These are phyloP conservation scores for Helleia helle DNA, from an alignment of 2,888 invertebrate species.

Conservation along the genomic window DNA sequence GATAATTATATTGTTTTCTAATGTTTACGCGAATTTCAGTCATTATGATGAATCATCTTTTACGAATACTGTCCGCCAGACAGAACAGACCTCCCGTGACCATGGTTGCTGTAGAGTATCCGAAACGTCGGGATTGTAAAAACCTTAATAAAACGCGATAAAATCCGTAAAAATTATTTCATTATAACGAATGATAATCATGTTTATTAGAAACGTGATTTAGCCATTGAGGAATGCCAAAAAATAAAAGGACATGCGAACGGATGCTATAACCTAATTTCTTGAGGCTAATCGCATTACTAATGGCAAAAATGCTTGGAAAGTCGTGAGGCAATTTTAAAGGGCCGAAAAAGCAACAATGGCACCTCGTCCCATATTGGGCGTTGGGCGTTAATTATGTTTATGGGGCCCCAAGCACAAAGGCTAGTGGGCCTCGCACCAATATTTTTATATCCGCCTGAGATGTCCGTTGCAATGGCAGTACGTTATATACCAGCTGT, in stretches of 20 bases:
- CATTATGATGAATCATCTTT: too few relatives aligned
- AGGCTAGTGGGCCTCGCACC: background rate
- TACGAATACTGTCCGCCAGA: too few relatives aligned
- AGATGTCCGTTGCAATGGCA: background rate
- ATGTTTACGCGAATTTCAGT: too few relatives aligned
- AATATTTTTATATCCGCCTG: conserved; percentile 8
- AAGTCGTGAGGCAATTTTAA: conserved; percentile 1
- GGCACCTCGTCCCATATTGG: background rate
- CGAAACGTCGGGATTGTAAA: too few relatives aligned
- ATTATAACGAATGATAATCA: too few relatives aligned
- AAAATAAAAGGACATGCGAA: background rate
- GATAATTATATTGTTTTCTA: too few relatives aligned
- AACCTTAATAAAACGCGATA: too few relatives aligned
- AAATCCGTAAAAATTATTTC: too few relatives aligned
- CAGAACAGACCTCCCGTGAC: too few relatives aligned
- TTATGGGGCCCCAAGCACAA: conserved; percentile 2
- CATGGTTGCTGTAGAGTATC: too few relatives aligned
- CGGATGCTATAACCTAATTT: conserved; percentile 4
- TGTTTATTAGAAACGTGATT: too few relatives aligned
- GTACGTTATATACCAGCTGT: background rate
- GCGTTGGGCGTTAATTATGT: conserved; percentile 3
- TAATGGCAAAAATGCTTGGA: background rate
- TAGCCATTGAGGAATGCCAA: too few relatives aligned
- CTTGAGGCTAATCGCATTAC: background rate
- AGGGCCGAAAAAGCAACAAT: conserved; percentile 5